A percentile compares a stretch with the other conserved stretches of the same genome.
Conservation (phyloP, 2,113 vertebrate genomes). For the Saguinus imperator region DNA sequence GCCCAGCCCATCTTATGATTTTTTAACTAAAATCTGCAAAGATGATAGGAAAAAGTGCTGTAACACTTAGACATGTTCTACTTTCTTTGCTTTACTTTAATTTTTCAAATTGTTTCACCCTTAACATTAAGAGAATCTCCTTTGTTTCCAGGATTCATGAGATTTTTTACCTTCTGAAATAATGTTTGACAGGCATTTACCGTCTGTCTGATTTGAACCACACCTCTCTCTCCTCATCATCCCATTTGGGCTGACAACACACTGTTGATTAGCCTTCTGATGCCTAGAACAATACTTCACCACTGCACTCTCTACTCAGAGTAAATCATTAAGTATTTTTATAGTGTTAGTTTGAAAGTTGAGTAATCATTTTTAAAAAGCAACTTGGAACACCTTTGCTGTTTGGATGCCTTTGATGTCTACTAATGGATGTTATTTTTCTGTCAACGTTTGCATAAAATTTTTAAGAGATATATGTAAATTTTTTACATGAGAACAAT, state of each 20-base stretch:
- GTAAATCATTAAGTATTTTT: neutral
- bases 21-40: neutral
- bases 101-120: constrained; percentile 22
- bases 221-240: neutral
- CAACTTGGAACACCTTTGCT: neutral
- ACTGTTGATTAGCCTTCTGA: neutral
- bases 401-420: constrained; percentile 31
- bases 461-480: neutral
- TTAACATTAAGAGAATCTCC: neutral
- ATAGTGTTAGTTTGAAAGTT: neutral
- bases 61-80: too few relatives aligned
- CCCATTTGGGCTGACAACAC: neutral
- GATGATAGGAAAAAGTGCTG: neutral
- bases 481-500: neutral
- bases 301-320: rapidly evolving
- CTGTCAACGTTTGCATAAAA: neutral
- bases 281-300: neutral
- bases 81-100: neutral
- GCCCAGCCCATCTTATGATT: neutral
- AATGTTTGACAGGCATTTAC: neutral
- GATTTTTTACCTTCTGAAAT: neutral
- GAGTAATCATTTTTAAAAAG: neutral
- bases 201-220: neutral
- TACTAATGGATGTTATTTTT: constrained; percentile 46
- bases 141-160: neutral